Evolutionary conservation across 1,140 invertebrate species (phyloP), one percentile per base, ranked within the genome.

Genomic region (Octopus sinensis): DNA sequence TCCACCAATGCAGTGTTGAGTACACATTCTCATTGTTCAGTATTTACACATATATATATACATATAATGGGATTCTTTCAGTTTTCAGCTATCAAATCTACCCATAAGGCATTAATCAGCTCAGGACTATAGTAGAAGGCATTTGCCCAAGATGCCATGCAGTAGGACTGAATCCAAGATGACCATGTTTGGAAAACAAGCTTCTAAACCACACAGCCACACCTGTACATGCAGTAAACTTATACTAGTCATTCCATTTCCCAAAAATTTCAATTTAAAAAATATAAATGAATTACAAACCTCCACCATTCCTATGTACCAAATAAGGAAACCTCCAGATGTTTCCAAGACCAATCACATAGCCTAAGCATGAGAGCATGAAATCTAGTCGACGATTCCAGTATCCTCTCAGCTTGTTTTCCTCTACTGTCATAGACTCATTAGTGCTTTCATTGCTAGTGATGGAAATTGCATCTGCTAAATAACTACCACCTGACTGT

Each of bases 241-340:
- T 7, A 7, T 71, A 71, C 68, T 71, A 23, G 12, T 71, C 23
- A 23, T 13, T 13, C 12, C 68, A 2, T 13, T 13, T 3, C 30
- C 30, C 0, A 43, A 43, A 43, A 43, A 43, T 43, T 43, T 43
- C 30, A 43, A 43, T 43, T 43, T 43, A 43, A 43, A 43, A 43
- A 43, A 43, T 43, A 43, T 43, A 1, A 43, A 43, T 73, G 6
- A 73, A 13, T 73, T 6, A 73, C 83, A 82, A 78, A 92, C 96
- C 96, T 91, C 96, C 96, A 76, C 96, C 96, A 91, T 98, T 97
- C 90, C 96, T 95, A 91, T 97, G 96, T 88, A 96, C 97, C 80
- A 97, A 91, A 89, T 97, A 98, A 13, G 96, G 96, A 92, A 98
- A 98, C 86, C 96, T 93, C 96, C 96, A 97, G 80, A 97, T 96